These are phyloP conservation scores for Myotis vivesi DNA, from an alignment of 2,797 vertebrate species.

Conservation along the genomic window DNA sequence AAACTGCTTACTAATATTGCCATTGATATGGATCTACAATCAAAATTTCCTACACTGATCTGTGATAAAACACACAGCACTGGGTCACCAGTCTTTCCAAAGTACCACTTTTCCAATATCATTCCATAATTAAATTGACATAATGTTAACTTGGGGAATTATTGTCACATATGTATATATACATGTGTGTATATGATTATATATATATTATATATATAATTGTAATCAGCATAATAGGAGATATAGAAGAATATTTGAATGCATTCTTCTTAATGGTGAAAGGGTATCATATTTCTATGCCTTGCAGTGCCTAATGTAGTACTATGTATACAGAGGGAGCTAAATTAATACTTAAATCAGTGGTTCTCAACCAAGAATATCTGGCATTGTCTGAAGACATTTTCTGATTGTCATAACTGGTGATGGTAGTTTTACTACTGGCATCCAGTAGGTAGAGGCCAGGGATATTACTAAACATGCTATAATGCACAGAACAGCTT, in stretches of 20 bases:
- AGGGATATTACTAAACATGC: not conserved
- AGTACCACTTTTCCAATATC: not conserved
- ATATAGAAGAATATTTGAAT: slow-evolving; percentile 33
- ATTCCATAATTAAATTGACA: slow-evolving; percentile 21
- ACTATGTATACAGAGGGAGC: not conserved
- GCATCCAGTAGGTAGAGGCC: not conserved
- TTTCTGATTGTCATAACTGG: not conserved
- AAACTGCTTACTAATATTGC: slow-evolving; percentile 1
- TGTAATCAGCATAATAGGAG: not conserved
- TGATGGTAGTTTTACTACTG: not conserved
- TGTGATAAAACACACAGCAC: not conserved
- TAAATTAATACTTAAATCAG: not conserved
- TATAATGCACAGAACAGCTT: not conserved
- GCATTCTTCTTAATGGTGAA: not conserved
- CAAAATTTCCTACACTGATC: not conserved
- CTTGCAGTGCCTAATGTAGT: not conserved
- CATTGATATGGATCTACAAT: not conserved
- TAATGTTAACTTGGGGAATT: not conserved
- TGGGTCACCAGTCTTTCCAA: not conserved
- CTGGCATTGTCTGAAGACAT: not conserved
- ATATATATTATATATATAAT: not conserved
- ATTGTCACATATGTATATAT: not conserved
- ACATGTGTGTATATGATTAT: fast-evolving
- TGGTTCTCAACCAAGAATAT: not conserved
- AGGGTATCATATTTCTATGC: not conserved